Evolutionary conservation across 2,113 vertebrate genomes (phyloP), one percentile per base, ranked within the genome.

Genomic region (Taurulus bubalis): DNA sequence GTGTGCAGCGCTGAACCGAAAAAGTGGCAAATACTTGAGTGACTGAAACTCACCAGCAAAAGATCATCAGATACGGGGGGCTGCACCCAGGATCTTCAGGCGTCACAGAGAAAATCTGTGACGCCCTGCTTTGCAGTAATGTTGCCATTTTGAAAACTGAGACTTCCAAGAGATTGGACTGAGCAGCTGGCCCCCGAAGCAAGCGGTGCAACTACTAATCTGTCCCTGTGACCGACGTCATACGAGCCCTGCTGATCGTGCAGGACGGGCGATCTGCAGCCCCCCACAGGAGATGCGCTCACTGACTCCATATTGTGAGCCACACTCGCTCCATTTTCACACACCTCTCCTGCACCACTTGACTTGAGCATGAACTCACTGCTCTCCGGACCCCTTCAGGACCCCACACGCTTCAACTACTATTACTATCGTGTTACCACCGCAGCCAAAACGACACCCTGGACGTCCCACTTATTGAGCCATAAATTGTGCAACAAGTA

Each of bases 241-340:
- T 88, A 65, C 81, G 82, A 88, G 77, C 90, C 86, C n/a, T 92
- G 93, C 91, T 93, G 91, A 94, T 90, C 77, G 73, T 78, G 91
- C 91, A 92, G 70, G 78, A 81, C 76, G 74, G 85, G 67, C 76
- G 91, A 86, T 86, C 51, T 86, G 78, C 77, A 68, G 75, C 85
- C 71, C 34, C 34, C 58, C 71, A 26, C 16, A 64, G 84, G 9
- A 79, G 77, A 87, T 84, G 77, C 63, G 66, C 75, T 91, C 88
- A 90, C 90, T 64, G 82, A 75, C 87, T 82, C 82, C 82, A 85
- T 90, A 80, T 90, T 75, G 47, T 26, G 60, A 66, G 62, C 77
- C 69, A 65, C 72, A 73, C 66, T 36, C 62, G 74, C 84, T 93
- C 82, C 69, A 20, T 79, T 92, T 90, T 84, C 86, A 85, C 82